Evolutionary conservation across 2,888 invertebrate species (phyloP).

Genomic region (Drosophila mimetica): DNA sequence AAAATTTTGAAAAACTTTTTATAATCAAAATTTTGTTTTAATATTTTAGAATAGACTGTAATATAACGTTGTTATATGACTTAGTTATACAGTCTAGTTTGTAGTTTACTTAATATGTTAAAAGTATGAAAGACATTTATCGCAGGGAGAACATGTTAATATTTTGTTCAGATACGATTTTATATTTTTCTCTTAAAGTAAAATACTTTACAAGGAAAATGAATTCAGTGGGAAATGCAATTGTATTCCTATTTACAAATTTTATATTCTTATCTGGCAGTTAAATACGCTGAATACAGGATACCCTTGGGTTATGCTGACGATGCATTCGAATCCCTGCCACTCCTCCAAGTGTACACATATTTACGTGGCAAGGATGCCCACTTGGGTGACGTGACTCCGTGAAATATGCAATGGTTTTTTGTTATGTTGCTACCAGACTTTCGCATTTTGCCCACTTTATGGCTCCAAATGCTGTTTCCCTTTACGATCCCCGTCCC

Average conservation of each 20-base stretch:
- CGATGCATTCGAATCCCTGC: slow-evolving; percentile 28
- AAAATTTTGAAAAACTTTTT: no score
- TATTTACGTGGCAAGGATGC: slow-evolving; percentile 16
- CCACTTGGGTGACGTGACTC: slow-evolving; percentile 58
- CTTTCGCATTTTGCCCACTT: slow-evolving; percentile 69
- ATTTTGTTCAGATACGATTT: no score
- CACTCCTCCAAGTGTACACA: slow-evolving; percentile 17
- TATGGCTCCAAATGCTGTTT: slow-evolving; percentile 64
- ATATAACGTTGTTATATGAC: no score
- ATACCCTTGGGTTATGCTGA: slow-evolving; percentile 1
- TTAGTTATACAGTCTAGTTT: no score
- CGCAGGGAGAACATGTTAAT: no score
- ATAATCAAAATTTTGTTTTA: no score
- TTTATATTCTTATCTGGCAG: neutral
- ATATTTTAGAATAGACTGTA: no score
- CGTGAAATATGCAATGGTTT: slow-evolving; percentile 67
- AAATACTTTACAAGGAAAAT: no score
- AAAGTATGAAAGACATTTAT: no score
- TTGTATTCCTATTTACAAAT: neutral
- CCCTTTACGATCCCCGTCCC: slow-evolving; percentile 11
- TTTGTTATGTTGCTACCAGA: slow-evolving; percentile 56
- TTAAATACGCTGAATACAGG: neutral
- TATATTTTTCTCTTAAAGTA: no score
- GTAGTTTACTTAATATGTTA: no score
- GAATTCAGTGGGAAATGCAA: neutral